Conservation (phyloP, 2,888 invertebrate genomes). For the Synanthedon tipuliformis region DNA sequence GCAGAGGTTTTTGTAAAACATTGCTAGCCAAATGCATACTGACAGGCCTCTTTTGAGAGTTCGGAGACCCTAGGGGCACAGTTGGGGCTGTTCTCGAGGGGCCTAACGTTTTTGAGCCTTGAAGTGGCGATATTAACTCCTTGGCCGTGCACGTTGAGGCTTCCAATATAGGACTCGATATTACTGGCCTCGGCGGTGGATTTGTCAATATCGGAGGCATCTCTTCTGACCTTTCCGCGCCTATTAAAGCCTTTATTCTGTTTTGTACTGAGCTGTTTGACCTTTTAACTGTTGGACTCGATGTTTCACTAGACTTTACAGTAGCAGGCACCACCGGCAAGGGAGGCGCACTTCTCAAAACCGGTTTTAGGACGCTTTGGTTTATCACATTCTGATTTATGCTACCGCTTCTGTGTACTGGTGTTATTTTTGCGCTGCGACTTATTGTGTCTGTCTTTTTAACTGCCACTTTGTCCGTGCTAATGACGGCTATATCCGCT, state of each 20-base stretch:
- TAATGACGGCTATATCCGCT: conserved; percentile 15
- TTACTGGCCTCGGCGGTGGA: conserved; percentile 80
- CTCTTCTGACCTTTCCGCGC: conserved; percentile 51
- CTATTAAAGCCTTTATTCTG: conserved; percentile 56
- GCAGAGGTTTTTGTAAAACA: conserved; percentile 51
- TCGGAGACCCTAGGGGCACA: conserved; percentile 41
- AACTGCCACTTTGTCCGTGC: not conserved
- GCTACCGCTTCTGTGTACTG: conserved; percentile 54
- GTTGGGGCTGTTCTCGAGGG: conserved; percentile 73
- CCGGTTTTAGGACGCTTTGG: conserved; percentile 52
- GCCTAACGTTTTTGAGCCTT: conserved; percentile 70
- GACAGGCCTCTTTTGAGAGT: conserved; percentile 60
- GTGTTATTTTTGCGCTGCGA: conserved; percentile 69
- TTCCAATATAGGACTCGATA: conserved; percentile 84
- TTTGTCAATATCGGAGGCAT: conserved; percentile 48
- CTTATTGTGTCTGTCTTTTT: conserved; percentile 16
- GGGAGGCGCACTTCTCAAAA: conserved; percentile 73
- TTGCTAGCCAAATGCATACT: conserved; percentile 53
- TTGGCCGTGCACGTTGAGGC: conserved; percentile 84
- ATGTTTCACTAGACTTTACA: conserved; percentile 37
- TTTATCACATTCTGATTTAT: conserved; percentile 42
- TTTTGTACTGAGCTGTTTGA: conserved; percentile 52
- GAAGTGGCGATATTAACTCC: conserved; percentile 75
- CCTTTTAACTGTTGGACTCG: conserved; percentile 50
- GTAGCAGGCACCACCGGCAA: conserved; percentile 68